These are phyloP conservation scores for Clivina fossor DNA, from an alignment of 2,888 invertebrate species.

Conservation along the genomic window DNA sequence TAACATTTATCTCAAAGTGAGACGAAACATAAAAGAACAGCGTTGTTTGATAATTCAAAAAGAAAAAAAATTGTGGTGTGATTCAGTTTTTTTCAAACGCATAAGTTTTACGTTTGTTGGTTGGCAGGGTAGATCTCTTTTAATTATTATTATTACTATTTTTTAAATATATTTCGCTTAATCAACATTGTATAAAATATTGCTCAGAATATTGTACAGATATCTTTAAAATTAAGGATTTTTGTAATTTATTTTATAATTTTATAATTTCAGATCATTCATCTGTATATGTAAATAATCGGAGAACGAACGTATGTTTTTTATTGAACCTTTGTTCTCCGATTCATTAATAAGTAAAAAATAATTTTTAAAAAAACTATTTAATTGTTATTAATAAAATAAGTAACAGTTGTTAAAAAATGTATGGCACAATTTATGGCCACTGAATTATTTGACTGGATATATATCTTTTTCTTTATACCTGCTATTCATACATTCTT, in stretches of 20 bases:
- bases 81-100: slow-evolving; percentile 24
- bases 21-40: background rate
- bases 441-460: slow-evolving; percentile 30
- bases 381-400: slow-evolving; percentile 33
- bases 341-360: slow-evolving; percentile 26
- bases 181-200: slow-evolving; percentile 32
- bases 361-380: slow-evolving; percentile 8
- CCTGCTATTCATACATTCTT: slow-evolving; percentile 32
- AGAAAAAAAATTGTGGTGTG: slow-evolving; percentile 27
- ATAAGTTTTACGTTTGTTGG: slow-evolving; percentile 31
- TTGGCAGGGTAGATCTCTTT: slow-evolving; percentile 35
- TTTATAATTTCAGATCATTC: slow-evolving; percentile 34
- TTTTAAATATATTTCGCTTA: too few species aligned
- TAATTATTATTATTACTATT: too few species aligned
- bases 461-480: slow-evolving; percentile 30
- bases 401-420: slow-evolving; percentile 34
- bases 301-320: slow-evolving; percentile 30
- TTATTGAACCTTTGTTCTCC: slow-evolving; percentile 33
- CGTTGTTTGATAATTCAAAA: slow-evolving; percentile 11
- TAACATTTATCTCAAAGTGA: slow-evolving; percentile 9
- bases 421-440: slow-evolving; percentile 27
- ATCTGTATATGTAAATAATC: slow-evolving; percentile 26
- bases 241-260: slow-evolving; percentile 36
- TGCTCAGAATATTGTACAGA: slow-evolving; percentile 35
- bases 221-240: slow-evolving; percentile 25